A percentile compares a stretch with the other conserved stretches of the same genome.
Evolutionary conservation across 2,888 invertebrate species (phyloP).

Genomic region (Lysandra coridon): DNA sequence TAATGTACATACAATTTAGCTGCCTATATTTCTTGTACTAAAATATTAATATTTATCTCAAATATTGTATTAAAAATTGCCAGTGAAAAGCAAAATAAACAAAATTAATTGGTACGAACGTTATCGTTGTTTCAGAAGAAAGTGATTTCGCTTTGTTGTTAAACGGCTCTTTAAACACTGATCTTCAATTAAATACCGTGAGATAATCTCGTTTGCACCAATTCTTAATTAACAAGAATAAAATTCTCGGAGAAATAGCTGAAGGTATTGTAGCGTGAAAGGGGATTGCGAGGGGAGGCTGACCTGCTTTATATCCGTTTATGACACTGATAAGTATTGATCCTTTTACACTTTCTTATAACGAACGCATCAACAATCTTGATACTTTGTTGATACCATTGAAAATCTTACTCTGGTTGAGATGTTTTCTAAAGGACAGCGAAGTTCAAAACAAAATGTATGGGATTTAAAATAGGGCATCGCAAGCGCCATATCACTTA

Average conservation of each 20-base stretch:
- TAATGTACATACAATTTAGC: neutral
- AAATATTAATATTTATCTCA: conserved; percentile 29
- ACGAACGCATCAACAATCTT: conserved; percentile 12
- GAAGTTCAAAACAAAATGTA: neutral
- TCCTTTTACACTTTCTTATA: conserved; percentile 33
- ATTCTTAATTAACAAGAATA: conserved; percentile 70
- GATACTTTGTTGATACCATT: neutral
- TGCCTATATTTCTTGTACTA: neutral
- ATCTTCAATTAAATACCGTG: conserved; percentile 61
- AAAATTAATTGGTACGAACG: conserved; percentile 34
- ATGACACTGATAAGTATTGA: conserved; percentile 44
- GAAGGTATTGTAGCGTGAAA: conserved; percentile 58
- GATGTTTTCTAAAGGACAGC: neutral
- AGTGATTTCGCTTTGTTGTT: conserved; percentile 45
- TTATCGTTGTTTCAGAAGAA: conserved; percentile 39
- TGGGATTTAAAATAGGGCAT: neutral
- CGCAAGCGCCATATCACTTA: neutral
- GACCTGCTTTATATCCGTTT: conserved; percentile 48
- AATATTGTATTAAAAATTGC: conserved; percentile 13
- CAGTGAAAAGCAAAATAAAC: conserved; percentile 29
- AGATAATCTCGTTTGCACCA: conserved; percentile 64
- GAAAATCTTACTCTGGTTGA: neutral
- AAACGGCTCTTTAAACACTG: conserved; percentile 50
- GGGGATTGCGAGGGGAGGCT: conserved; percentile 59
- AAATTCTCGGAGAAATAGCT: conserved; percentile 59